Evolutionary conservation across 2,797 vertebrate species (phyloP), one percentile per base, ranked within the genome.

Genomic region (Gobio occitaniae): DNA sequence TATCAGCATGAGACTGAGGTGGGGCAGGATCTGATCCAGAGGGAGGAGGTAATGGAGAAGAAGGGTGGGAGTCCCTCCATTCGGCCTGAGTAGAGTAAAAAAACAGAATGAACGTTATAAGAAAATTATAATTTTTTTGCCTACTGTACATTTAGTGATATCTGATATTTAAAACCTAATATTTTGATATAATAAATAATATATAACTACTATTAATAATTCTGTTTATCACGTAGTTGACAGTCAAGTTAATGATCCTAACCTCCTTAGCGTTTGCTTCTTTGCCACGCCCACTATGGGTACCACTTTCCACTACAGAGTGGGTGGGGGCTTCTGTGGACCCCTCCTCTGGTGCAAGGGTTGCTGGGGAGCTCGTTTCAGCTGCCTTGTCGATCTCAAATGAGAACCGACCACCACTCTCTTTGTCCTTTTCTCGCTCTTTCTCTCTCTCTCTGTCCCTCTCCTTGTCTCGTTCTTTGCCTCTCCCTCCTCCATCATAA

Each of bases 401-500:
- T 21, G 94, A 92, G 89, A 95, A 92, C 74, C 91, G 85, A 86
- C 92, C 93, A 61, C 89, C 85, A 9, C 90, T 86, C 52, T 94
- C 93, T 54, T 90, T 90, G 70, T 94, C 94, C 44, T 75, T 91
- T 38, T 93, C 93, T 1, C 87, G 82, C 56, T 95, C 95, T n/a
- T 90, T 54, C 75, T 92, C 93, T 68, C 91, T 89, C 21, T 95
- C 95, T n/a, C 89, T 82, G 19, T 93, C 92, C 76, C 84, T 89
- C 75, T 89, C 92, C 47, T 87, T 80, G 6, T 92, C 92, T 48
- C 89, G 91, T 79, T 95, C 95, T 81, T 95, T 96, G 52, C 94
- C 95, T 70, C 95, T 87, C 3, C 95, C 93, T 50, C 95, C 95
- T 78, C 93, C 94, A 66, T 97, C 97, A 12, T 96, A 97, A 86